Base-by-base conservation (phyloP, 1,140 invertebrate genomes). In the Cephus cinctus region DNA sequence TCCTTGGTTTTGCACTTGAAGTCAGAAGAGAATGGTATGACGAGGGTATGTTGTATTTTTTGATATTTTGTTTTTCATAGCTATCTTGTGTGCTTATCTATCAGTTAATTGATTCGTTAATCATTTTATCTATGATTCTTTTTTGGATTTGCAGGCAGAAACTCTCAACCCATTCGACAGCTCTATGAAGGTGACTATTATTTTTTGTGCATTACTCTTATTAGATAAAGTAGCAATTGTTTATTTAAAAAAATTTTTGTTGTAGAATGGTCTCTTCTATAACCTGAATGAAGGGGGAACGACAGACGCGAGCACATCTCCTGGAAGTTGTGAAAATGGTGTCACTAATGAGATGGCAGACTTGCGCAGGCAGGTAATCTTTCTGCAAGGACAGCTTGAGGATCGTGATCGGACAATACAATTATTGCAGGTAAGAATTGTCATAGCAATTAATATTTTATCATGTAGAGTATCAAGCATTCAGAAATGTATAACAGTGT, bases 151-250 rank as follows among this genome's bases (percentile, higher is more conserved):
- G 9, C 74, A 87, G 85, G 83, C 86, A 63, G 88, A 90, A 81
- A 88, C 88, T 83, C 85, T 89, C 80, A 90, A 89, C 84, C 88
- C 89, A 80, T 90, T 90, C 80, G 86, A 88, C 65, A 83, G 77
- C 77, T 75, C 79, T 69, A 76, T 79, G 66, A 80, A 80, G 80
- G 81, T 86, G 46, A 36, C 52, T 35, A n/a, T 14, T 46, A 23
- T 39, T 39, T 12, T 39, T 20, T 4, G 4, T 39, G 14, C 4
- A 30, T 11, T 3, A 9, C 27, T 30, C n/a, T n/a, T n/a, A n/a
- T n/a, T n/a, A n/a, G n/a, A 30, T 11, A 30, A 30, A 11, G 9
- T 30, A 3, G 30, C 5, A 8, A 42, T 42, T 3, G 14, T 1
- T 35, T 31, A 34, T 22, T 43, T 16, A 15, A 38, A 40, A n/a